Percentiles rank a stretch among this genome's conserved stretches.
Evolutionary conservation across 2,113 vertebrate genomes (phyloP).

Genomic region (Sigmodon hispidus): DNA sequence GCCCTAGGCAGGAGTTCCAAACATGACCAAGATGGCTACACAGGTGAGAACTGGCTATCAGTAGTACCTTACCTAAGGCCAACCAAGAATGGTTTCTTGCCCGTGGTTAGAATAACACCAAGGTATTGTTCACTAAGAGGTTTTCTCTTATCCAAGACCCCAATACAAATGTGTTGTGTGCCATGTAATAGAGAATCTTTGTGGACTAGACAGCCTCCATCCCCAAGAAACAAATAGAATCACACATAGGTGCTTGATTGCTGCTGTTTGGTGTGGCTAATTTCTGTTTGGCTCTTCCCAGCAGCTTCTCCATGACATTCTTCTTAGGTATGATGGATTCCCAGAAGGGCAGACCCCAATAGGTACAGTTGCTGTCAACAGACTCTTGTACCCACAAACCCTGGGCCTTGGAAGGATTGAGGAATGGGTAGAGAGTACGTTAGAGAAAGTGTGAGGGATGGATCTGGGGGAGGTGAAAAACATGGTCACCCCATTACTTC

Average conservation of each 20-base stretch:
- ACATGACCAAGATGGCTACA: neutral
- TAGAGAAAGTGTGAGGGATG: rapidly evolving
- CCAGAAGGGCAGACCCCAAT: neutral
- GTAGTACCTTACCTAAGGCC: neutral
- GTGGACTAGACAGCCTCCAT: neutral
- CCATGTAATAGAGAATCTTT: neutral
- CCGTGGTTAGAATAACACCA: neutral
- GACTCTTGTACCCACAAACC: neutral
- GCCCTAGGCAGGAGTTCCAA: neutral
- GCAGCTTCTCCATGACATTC: neutral
- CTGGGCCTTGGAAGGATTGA: neutral
- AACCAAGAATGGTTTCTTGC: neutral
- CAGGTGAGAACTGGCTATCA: neutral
- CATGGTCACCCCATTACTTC: too few relatives aligned
- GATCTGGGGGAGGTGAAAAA: neutral
- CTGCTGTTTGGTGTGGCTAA: too few relatives aligned
- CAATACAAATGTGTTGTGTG: neutral
- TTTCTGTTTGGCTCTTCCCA: neutral
- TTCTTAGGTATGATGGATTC: neutral
- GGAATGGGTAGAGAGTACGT: too few relatives aligned
- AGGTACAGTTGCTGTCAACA: neutral
- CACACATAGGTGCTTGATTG: neutral
- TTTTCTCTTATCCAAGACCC: neutral
- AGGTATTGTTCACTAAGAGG: too few relatives aligned
- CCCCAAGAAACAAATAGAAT: neutral